Percentiles rank a stretch among this genome's conserved stretches.
Conservation (phyloP, 2,113 vertebrate genomes). For the Laterallus jamaicensis region DNA sequence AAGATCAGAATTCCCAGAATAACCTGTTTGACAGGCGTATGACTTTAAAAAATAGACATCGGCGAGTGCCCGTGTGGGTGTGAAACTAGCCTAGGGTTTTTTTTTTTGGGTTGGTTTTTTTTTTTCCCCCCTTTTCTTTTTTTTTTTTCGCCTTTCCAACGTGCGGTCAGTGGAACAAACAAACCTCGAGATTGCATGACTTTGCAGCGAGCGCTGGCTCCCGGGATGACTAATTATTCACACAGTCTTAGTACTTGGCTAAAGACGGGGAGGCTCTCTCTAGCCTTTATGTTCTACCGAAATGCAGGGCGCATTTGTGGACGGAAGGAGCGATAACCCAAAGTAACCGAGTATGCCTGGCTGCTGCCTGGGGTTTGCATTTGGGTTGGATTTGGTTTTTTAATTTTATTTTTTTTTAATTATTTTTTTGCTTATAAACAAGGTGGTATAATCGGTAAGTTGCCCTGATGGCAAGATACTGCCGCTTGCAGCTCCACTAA, state of each 20-base stretch:
- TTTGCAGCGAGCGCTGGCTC: constrained; percentile 48
- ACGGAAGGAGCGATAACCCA: not conserved
- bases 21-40: constrained; percentile 77
- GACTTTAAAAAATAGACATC: constrained; percentile 31
- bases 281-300: not conserved
- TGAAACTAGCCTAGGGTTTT: constrained; percentile 8
- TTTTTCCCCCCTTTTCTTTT: not conserved
- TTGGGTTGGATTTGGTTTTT: not conserved
- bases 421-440: constrained; percentile 14
- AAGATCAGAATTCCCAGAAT: constrained; percentile 69
- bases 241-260: not conserved
- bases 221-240: constrained; percentile 66
- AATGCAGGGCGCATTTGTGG: not conserved
- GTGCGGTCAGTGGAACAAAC: constrained; percentile 39
- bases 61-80: constrained; percentile 53
- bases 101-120: not conserved
- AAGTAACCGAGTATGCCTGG: not conserved
- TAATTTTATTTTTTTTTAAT: not conserved
- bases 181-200: constrained; percentile 57
- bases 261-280: not conserved
- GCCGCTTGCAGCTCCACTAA: not conserved
- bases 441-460: not conserved
- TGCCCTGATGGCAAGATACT: constrained; percentile 11
- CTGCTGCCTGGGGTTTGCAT: not conserved
- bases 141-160: not conserved